A percentile compares a stretch with the other conserved stretches of the same genome.
These are phyloP conservation scores for human DNA, from an alignment of 2,113 vertebrate genomes.

Conservation along the genomic window DNA sequence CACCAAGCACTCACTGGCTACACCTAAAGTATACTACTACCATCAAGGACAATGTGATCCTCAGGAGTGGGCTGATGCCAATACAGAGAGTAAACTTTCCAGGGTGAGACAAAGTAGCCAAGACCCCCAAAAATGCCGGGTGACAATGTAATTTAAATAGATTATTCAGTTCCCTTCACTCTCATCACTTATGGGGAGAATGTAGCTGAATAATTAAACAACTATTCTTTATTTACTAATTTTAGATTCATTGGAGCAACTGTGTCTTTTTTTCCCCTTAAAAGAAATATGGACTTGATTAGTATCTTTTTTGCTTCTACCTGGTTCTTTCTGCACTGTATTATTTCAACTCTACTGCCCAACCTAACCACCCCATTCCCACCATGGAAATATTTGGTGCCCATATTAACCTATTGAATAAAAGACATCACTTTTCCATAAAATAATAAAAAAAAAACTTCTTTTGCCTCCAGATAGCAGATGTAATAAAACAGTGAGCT, in stretches of 20 bases:
- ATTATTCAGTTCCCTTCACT: neutral
- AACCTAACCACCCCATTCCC: neutral
- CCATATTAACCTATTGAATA: neutral
- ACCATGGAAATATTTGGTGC: neutral
- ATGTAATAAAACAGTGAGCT: neutral
- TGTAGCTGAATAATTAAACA: constrained; percentile 61
- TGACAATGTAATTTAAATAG: constrained; percentile 45
- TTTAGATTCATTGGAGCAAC: constrained; percentile 49
- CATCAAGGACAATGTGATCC: neutral
- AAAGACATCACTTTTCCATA: neutral
- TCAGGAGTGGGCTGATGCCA: neutral
- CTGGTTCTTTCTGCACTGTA: neutral
- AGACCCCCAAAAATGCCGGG: neutral
- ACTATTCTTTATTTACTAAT: constrained; percentile 56
- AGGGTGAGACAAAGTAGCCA: neutral
- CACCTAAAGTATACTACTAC: no score
- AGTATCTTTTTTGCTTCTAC: neutral
- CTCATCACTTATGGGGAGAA: neutral
- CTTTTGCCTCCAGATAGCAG: neutral
- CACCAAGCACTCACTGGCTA: neutral
- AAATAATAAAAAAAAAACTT: neutral
- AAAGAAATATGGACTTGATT: constrained; percentile 14
- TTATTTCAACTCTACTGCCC: neutral
- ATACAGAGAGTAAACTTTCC: neutral
- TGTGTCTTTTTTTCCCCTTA: neutral